Base-by-base conservation (phyloP, 2,113 vertebrate genomes). In the Pyxicephalus adspersus region DNA sequence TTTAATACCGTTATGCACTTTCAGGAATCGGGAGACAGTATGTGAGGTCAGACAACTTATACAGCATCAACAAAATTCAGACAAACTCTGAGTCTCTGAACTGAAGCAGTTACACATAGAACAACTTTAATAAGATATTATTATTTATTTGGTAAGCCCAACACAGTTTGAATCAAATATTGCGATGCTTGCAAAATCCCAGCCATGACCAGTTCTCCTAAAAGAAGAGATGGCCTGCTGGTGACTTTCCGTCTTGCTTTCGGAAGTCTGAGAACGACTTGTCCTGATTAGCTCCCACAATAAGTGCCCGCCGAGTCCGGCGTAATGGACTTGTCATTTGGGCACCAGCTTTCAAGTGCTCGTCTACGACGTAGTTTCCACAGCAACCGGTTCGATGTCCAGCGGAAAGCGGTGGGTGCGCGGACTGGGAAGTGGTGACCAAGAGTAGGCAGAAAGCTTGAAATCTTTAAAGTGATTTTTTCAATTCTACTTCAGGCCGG, bases 381-480 rank as follows among this genome's bases (percentile, higher is more conserved):
- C 60, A 55, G 77, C 18, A 58, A 79, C 64, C 9, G 18, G 31
- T 26, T 68, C 22, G 55, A 70, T 55, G 8, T 8, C 29, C n/a
- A 26, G 17, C 17, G 13, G 22, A 13, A 19, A n/a, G 11, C 9
- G 38, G 38, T 5, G 38, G 38, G 3, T 5, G 38, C 1, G 38
- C 2, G 51, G 9, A 50, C 8, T 18, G 20, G 29, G 20, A 25
- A 29, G 45, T 23, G 20, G 54, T 58, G 51, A 29, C 52, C 77
- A 31, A 15, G 22, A 20, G 15, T 20, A 22, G 29, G 52, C 64
- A 16, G 51, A 20, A 6, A 64, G 4, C 52, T 66, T 64, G 26
- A 67, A 78, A 67, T 51, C 76, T 68, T 68, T 15, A 16, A 58
- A 58, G n/a, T 78, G n/a, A 25, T 55, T 34, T 58, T 66, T 57